These are phyloP conservation scores for Colinus virginianus DNA, from an alignment of 2,113 vertebrate genomes.

Conservation along the genomic window DNA sequence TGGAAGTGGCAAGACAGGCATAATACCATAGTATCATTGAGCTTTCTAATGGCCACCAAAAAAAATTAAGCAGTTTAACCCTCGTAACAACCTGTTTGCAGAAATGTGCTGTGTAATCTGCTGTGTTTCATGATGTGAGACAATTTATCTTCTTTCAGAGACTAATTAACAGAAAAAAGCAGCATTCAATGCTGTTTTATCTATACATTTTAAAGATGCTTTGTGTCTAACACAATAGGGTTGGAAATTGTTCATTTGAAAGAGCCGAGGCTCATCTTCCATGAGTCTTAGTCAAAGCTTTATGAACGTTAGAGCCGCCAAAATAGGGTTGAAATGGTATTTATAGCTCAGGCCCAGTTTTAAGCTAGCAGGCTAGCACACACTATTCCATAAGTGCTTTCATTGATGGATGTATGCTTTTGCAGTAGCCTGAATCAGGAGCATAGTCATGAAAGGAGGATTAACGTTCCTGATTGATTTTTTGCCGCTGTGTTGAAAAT, in stretches of 20 bases:
- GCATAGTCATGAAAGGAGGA: neutral
- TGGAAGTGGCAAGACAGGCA: neutral
- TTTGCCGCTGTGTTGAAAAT: neutral
- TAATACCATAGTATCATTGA: neutral
- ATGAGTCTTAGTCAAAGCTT: neutral
- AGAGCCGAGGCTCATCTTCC: neutral
- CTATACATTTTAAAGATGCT: neutral
- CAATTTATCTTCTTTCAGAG: neutral
- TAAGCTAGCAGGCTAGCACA: neutral
- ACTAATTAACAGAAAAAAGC: neutral
- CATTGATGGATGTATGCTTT: neutral
- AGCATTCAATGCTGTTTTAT: neutral
- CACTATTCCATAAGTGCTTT: rapidly evolving
- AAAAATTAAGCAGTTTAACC: neutral
- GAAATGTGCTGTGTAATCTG: rapidly evolving
- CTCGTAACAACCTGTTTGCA: neutral
- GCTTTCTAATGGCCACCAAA: neutral
- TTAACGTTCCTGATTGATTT: neutral
- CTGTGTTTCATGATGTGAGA: neutral
- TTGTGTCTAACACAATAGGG: neutral
- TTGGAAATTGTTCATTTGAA: neutral
- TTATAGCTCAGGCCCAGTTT: neutral
- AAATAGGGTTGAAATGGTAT: neutral
- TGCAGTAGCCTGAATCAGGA: neutral
- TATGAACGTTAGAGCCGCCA: neutral